Conservation (phyloP, 2,888 invertebrate genomes). For the Anaspis maculata region DNA sequence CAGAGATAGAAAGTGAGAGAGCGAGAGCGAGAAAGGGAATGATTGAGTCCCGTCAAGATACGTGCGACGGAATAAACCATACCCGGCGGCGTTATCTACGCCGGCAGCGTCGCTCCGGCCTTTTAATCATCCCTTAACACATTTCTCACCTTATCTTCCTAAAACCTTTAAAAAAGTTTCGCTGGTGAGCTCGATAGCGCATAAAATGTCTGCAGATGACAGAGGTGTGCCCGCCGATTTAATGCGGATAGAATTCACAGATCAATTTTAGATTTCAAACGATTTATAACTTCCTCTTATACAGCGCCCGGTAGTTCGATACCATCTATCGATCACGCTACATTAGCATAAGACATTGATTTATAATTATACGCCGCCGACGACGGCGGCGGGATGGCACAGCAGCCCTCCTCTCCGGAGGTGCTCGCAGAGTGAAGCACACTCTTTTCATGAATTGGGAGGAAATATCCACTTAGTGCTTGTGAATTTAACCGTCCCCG, state of each 20-base stretch:
- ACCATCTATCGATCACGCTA: conserved; percentile 42
- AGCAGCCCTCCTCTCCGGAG: conserved; percentile 12
- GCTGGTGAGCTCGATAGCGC: conserved; percentile 25
- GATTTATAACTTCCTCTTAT: conserved; percentile 44
- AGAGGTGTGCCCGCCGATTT: conserved; percentile 38
- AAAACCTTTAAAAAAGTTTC: conserved; percentile 29
- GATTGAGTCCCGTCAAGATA: conserved; percentile 40
- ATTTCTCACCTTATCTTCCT: conserved; percentile 38
- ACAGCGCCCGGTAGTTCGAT: conserved; percentile 34
- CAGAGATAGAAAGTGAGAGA: too few species aligned
- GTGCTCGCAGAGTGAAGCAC: too few species aligned
- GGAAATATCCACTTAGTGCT: conserved; percentile 22
- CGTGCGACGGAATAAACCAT: conserved; percentile 34
- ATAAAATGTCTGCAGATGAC: conserved; percentile 32
- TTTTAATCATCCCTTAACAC: conserved; percentile 43
- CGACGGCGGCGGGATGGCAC: conserved; percentile 13
- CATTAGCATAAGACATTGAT: conserved; percentile 44
- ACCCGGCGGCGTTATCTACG: conserved; percentile 33
- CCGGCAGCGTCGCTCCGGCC: conserved; percentile 36
- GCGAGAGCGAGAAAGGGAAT: conserved; percentile 29
- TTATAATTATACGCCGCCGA: conserved; percentile 38
- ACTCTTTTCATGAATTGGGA: conserved; percentile 24
- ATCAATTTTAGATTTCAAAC: conserved; percentile 43
- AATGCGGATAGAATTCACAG: conserved; percentile 40
- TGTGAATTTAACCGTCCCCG: too few species aligned